phyloP scores from a whole-genome alignment of 1,140 invertebrate genomes.

The Pseudomyrmex concolor region DNA sequence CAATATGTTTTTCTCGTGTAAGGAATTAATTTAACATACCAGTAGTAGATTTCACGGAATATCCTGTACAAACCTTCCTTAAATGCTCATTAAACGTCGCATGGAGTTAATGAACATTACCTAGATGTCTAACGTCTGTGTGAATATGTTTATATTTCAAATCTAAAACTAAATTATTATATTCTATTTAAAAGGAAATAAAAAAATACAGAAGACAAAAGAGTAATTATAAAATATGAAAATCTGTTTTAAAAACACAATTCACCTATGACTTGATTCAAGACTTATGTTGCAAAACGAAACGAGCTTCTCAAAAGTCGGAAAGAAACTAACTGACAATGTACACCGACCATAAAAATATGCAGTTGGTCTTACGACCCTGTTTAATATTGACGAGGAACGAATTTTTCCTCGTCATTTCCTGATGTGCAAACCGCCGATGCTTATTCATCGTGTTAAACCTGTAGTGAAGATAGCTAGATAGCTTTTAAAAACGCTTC shows the following conservation, averaged over 20 bases:
- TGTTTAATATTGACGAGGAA: conserved; percentile 61
- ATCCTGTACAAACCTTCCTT: too few species aligned
- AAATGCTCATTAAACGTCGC: too few species aligned
- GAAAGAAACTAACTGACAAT: conserved; percentile 34
- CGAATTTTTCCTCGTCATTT: conserved; percentile 79
- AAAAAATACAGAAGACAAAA: not conserved
- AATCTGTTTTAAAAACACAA: too few species aligned
- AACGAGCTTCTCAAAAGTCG: conserved; percentile 45
- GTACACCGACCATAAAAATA: not conserved
- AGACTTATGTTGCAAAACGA: conserved; percentile 20
- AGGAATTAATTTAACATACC: not conserved
- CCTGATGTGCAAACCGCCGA: conserved; percentile 62
- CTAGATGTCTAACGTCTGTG: too few species aligned
- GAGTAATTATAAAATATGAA: not conserved
- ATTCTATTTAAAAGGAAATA: not conserved
- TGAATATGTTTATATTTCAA: too few species aligned
- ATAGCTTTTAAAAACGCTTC: too few species aligned
- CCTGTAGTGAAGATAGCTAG: too few species aligned
- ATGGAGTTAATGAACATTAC: too few species aligned
- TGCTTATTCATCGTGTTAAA: not conserved
- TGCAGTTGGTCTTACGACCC: conserved; percentile 75
- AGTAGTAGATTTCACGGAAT: too few species aligned
- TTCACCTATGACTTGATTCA: too few species aligned
- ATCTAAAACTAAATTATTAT: too few species aligned
- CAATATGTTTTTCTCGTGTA: not conserved